Percentiles rank a stretch among this genome's conserved stretches.
Conservation (phyloP, 2,888 invertebrate species). For the Dichetophora obliterata region DNA sequence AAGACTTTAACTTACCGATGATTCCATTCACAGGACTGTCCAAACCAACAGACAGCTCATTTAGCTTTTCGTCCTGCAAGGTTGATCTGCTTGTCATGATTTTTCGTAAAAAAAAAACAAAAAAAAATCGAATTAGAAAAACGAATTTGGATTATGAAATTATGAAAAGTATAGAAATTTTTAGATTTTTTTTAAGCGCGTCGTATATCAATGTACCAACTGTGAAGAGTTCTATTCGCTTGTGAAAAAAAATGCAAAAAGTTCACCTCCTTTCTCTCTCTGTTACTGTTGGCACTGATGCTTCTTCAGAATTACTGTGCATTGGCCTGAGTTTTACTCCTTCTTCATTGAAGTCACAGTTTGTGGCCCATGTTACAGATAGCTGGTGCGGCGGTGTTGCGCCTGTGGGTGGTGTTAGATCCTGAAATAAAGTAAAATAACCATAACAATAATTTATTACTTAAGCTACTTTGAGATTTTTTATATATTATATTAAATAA, state of each 20-base stretch:
- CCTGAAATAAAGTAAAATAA: too few species aligned
- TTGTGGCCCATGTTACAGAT: slow-evolving; percentile 69
- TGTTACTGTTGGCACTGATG: slow-evolving; percentile 36
- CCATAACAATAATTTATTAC: too few species aligned
- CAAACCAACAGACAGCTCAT: slow-evolving; percentile 54
- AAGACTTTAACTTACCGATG: slow-evolving; percentile 51
- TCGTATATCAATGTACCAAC: background rate
- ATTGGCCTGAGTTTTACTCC: slow-evolving; percentile 60
- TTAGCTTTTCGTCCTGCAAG: slow-evolving; percentile 54
- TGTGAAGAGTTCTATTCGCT: background rate
- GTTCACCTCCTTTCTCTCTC: slow-evolving; percentile 10
- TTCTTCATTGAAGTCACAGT: slow-evolving; percentile 58
- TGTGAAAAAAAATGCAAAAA: background rate
- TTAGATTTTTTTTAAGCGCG: too few species aligned
- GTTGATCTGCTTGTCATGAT: slow-evolving; percentile 24
- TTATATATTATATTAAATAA: too few species aligned
- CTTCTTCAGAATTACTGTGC: slow-evolving; percentile 61
- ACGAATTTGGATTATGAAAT: background rate
- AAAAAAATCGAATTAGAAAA: background rate
- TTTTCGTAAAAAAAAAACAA: background rate
- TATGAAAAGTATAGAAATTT: background rate
- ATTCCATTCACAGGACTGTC: slow-evolving; percentile 54
- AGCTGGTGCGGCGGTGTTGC: slow-evolving; percentile 67
- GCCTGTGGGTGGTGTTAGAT: slow-evolving; percentile 48
- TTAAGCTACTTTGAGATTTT: too few species aligned